These are phyloP conservation scores for Morpho deidamia DNA, from an alignment of 2,888 invertebrate species.

Conservation along the genomic window DNA sequence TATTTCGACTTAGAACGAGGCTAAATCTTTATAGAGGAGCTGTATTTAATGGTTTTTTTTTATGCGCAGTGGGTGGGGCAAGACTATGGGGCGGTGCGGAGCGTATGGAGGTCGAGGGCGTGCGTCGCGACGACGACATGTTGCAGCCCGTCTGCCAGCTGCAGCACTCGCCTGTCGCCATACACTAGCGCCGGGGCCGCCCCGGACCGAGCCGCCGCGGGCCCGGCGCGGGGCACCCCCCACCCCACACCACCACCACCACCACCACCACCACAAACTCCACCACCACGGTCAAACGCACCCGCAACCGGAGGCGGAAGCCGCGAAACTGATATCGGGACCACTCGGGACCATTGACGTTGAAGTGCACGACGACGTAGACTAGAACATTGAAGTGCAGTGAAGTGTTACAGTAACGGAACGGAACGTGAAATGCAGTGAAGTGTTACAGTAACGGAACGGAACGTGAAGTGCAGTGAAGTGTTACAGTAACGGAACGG, in stretches of 20 bases:
- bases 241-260: constrained; percentile 12
- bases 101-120: constrained; percentile 82
- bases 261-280: constrained; percentile 7
- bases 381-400: neutral
- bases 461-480: constrained; percentile 5
- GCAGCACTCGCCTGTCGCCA: constrained; percentile 95
- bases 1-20: constrained; percentile 11
- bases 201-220: constrained; percentile 13
- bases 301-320: constrained; percentile 1
- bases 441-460: constrained; percentile 4
- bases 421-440: constrained; percentile 4
- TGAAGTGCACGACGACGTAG: neutral
- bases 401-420: constrained; percentile 6
- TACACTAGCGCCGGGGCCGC: constrained; percentile 77
- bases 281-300: neutral
- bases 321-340: neutral
- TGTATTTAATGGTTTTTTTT: constrained; percentile 2
- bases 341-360: neutral
- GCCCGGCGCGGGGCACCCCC: constrained; percentile 6
- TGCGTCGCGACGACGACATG: constrained; percentile 79
- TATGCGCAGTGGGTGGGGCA: constrained; percentile 43
- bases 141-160: constrained; percentile 88
- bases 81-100: constrained; percentile 78
- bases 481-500: constrained; percentile 6
- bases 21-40: neutral